These are phyloP conservation scores for Xylocopa sonorina DNA, from an alignment of 1,140 invertebrate genomes.

Conservation along the genomic window DNA sequence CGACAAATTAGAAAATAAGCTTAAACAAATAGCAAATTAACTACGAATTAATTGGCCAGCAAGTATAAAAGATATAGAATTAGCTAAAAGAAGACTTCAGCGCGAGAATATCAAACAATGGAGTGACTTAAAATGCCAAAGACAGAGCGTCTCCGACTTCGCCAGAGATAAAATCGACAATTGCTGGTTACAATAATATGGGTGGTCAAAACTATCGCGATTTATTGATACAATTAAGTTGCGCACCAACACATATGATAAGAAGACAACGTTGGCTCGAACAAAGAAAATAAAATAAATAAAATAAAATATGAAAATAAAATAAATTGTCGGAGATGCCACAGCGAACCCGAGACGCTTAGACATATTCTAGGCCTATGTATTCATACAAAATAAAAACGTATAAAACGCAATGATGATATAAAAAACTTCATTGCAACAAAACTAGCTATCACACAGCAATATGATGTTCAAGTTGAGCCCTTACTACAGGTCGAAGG, in stretches of 20 bases:
- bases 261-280: constrained; percentile 56
- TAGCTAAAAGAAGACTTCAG: not conserved
- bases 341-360: not conserved
- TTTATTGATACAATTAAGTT: not conserved
- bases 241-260: constrained; percentile 1
- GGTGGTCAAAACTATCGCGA: not conserved
- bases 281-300: no score
- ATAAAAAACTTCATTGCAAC: not conserved
- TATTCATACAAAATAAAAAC: not conserved
- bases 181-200: not conserved
- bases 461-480: no score
- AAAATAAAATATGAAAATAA: not conserved
- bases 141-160: constrained; percentile 7
- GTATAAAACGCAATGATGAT: not conserved
- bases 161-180: not conserved
- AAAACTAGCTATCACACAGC: not conserved
- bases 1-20: not conserved
- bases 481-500: no score
- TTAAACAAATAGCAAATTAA: constrained; percentile 2
- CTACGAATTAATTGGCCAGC: constrained; percentile 16
- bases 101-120: not conserved
- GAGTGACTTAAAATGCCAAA: not conserved
- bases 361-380: not conserved
- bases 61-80: not conserved
- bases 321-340: not conserved